phyloP scores from a whole-genome alignment of 2,888 invertebrate species.

The Xestoiulus laeticollis region DNA sequence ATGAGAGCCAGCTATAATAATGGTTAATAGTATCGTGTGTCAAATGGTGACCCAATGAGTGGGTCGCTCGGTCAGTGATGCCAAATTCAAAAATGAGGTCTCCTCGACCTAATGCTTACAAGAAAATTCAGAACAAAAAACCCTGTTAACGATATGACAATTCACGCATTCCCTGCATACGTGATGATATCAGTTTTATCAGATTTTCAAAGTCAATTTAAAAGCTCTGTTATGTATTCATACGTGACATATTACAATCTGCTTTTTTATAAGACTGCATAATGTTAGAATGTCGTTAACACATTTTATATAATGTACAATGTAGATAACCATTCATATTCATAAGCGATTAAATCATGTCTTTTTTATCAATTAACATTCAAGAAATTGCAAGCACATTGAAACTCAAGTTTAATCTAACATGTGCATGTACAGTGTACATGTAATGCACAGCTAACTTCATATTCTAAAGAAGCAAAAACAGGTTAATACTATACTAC shows the following conservation, averaged over 20 bases:
- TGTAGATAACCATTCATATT: no score
- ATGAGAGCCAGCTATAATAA: neutral
- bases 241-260: neutral
- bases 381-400: neutral
- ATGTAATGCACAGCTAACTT: no score
- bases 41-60: constrained; percentile 39
- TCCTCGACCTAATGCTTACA: neutral
- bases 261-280: neutral
- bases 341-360: no score
- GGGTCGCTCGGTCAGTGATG: constrained; percentile 48
- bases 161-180: neutral
- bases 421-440: no score
- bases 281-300: neutral
- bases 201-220: neutral
- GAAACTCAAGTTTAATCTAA: no score
- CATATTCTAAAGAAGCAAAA: no score
- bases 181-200: neutral
- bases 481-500: no score
- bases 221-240: neutral
- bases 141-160: neutral
- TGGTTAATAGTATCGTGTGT: neutral
- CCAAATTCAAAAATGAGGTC: constrained; percentile 44
- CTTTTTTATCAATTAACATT: neutral
- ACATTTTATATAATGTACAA: neutral
- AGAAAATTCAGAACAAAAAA: neutral